These are phyloP conservation scores for Microcebus lehilahytsara DNA, from an alignment of 2,113 vertebrate species.

Conservation along the genomic window DNA sequence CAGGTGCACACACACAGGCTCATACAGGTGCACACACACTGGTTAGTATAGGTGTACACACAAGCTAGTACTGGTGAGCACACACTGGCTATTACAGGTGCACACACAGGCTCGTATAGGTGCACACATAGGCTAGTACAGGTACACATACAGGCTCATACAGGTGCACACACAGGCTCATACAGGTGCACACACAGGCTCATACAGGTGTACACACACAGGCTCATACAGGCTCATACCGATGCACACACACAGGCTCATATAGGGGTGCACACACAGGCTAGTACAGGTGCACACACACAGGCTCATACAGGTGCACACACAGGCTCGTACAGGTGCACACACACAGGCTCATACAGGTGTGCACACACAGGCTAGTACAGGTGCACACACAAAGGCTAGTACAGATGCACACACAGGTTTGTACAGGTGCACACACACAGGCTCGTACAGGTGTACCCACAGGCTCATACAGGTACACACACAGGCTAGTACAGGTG, in stretches of 20 bases:
- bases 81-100: accelerated
- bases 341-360: neutral
- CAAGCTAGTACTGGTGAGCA: no score
- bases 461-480: accelerated
- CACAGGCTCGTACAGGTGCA: accelerated
- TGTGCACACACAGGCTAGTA: accelerated
- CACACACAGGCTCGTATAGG: accelerated
- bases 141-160: accelerated
- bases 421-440: no score
- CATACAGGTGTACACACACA: accelerated
- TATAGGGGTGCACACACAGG: accelerated
- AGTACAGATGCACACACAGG: neutral
- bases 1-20: accelerated
- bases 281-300: no score
- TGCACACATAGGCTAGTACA: neutral
- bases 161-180: accelerated
- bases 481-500: accelerated
- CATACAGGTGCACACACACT: no score
- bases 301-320: neutral
- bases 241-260: accelerated
- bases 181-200: neutral
- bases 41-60: neutral
- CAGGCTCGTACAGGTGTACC: no score
- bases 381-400: no score
- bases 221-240: no score